Conservation (phyloP, 2,888 invertebrate species). For the Spialia ferax region DNA sequence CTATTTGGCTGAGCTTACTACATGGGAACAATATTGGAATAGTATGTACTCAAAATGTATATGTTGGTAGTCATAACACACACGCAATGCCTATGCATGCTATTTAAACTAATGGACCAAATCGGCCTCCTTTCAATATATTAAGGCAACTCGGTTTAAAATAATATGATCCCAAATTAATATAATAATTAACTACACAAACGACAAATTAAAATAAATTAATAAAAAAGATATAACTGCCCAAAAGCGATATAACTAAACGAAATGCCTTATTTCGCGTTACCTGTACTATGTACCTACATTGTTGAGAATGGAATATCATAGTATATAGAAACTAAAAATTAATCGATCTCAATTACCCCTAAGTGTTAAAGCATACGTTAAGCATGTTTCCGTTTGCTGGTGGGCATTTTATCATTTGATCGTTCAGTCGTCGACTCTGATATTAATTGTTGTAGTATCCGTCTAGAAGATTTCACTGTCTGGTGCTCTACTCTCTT, state of each 20-base stretch:
- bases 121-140: constrained; percentile 57
- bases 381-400: constrained; percentile 61
- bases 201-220: constrained; percentile 43
- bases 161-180: constrained; percentile 41
- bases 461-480: constrained; percentile 63
- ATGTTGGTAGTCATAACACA: constrained; percentile 59
- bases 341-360: constrained; percentile 83
- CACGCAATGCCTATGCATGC: constrained; percentile 61
- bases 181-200: constrained; percentile 46
- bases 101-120: constrained; percentile 41
- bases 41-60: constrained; percentile 58
- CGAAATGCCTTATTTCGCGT: constrained; percentile 84
- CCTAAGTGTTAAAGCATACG: constrained; percentile 74
- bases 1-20: constrained; percentile 81
- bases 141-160: constrained; percentile 43
- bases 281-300: constrained; percentile 82
- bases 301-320: constrained; percentile 72
- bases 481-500: constrained; percentile 33
- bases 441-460: constrained; percentile 54
- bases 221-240: constrained; percentile 55
- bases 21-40: constrained; percentile 83
- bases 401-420: constrained; percentile 33
- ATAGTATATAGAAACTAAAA: constrained; percentile 78
- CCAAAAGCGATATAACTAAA: constrained; percentile 59
- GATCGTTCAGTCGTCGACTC: constrained; percentile 46